These are phyloP conservation scores for Chironomus striatipennis DNA, from an alignment of 1,140 invertebrate species.

Conservation along the genomic window DNA sequence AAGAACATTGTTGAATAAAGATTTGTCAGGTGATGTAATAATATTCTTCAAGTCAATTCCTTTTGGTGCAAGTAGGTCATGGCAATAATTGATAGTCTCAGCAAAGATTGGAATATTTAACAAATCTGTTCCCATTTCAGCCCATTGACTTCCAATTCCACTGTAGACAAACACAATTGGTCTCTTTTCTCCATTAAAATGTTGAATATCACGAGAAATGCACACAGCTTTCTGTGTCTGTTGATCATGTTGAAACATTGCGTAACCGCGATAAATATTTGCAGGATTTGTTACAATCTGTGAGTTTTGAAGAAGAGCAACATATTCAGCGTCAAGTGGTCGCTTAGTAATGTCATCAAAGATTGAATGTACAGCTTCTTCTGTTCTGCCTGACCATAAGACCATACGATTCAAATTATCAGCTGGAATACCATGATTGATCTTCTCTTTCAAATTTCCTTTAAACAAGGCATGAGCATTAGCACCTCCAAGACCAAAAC, in stretches of 20 bases:
- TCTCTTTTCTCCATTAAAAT: slow-evolving; percentile 49
- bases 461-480: slow-evolving; percentile 61
- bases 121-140: slow-evolving; percentile 63
- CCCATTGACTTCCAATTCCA: slow-evolving; percentile 87
- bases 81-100: slow-evolving; percentile 61
- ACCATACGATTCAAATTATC: slow-evolving; percentile 48
- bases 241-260: slow-evolving; percentile 28
- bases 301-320: slow-evolving; percentile 45
- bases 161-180: slow-evolving; percentile 85
- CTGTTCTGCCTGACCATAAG: slow-evolving; percentile 47
- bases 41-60: slow-evolving; percentile 72
- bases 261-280: slow-evolving; percentile 33
- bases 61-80: slow-evolving; percentile 58
- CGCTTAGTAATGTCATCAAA: slow-evolving; percentile 54
- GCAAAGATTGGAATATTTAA: slow-evolving; percentile 61
- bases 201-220: slow-evolving; percentile 43
- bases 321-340: slow-evolving; percentile 47
- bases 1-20: slow-evolving; percentile 70
- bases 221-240: slow-evolving; percentile 40
- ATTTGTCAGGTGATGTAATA: slow-evolving; percentile 62
- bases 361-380: slow-evolving; percentile 57
- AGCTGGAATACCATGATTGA: slow-evolving; percentile 43
- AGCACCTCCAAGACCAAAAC: slow-evolving; percentile 76
- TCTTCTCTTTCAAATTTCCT: slow-evolving; percentile 45
- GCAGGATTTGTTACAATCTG: slow-evolving; percentile 33